A percentile compares a stretch with the other conserved stretches of the same genome.
Conservation (phyloP, 2,113 vertebrate genomes). For the Clarias magur region DNA sequence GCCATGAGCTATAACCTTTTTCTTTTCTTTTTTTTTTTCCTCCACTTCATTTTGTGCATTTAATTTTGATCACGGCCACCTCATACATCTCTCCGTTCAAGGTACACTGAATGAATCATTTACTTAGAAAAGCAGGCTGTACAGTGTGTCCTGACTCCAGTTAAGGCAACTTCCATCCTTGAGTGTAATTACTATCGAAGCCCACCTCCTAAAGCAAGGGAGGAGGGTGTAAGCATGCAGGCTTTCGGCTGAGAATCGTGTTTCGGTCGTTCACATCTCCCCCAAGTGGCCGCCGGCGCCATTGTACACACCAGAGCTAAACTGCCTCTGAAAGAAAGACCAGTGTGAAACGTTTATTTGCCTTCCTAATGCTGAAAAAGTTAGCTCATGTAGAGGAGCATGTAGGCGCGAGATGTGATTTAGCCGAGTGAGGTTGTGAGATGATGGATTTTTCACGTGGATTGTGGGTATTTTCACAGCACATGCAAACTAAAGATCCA, state of each 20-base stretch:
- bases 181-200: conserved; percentile 26
- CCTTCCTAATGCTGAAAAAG: not conserved
- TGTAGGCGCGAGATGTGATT: not conserved
- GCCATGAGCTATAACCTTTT: not conserved
- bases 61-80: not conserved
- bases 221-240: conserved; percentile 20
- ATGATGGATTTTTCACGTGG: not conserved
- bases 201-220: conserved; percentile 17
- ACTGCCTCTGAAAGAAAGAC: not conserved
- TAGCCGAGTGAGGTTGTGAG: not conserved
- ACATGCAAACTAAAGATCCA: not conserved
- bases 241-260: not conserved
- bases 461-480: not conserved
- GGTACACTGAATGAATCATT: not conserved
- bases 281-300: conserved; percentile 29
- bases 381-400: not conserved
- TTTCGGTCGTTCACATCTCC: conserved; percentile 42
- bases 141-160: not conserved
- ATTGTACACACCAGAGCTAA: not conserved
- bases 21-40: not conserved
- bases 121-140: conserved; percentile 9
- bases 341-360: not conserved
- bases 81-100: not conserved
- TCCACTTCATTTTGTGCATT: not conserved
- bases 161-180: conserved; percentile 20